phyloP scores from a whole-genome alignment of 1,140 invertebrate genomes.

The Venustaconcha ellipsiformis region DNA sequence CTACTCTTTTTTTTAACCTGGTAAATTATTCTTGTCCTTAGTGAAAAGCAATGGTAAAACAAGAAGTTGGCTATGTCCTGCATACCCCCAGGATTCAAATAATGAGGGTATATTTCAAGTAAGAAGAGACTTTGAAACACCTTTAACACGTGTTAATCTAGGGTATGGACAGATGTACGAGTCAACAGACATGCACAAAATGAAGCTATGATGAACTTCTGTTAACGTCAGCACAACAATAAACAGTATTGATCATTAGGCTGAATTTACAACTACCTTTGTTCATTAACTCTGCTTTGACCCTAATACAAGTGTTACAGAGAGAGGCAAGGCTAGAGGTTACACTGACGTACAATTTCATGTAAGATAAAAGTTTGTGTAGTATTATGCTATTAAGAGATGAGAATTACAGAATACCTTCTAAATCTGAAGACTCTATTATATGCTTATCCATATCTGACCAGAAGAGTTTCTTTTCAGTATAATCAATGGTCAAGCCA shows the following conservation, averaged over 20 bases:
- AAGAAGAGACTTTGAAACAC: no score
- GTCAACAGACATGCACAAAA: no score
- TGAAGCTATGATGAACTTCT: no score
- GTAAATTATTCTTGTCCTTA: no score
- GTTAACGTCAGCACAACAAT: neutral
- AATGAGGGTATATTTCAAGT: no score
- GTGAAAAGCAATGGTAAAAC: no score
- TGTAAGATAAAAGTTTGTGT: neutral
- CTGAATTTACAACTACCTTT: neutral
- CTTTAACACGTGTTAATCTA: no score
- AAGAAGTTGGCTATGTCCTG: no score
- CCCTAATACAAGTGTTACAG: neutral
- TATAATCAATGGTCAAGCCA: conserved; percentile 79
- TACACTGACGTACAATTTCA: neutral
- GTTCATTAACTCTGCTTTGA: neutral
- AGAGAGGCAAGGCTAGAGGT: neutral
- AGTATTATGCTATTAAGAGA: neutral
- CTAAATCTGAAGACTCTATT: conserved; percentile 75
- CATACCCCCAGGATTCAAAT: no score
- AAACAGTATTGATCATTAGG: neutral
- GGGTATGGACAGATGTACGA: no score
- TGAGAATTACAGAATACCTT: conserved; percentile 73
- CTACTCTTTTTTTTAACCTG: no score
- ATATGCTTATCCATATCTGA: conserved; percentile 53
- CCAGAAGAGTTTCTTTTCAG: conserved; percentile 92